Evolutionary conservation across 2,888 invertebrate species (phyloP), one percentile per base, ranked within the genome.

Genomic region (Griposia aprilina): DNA sequence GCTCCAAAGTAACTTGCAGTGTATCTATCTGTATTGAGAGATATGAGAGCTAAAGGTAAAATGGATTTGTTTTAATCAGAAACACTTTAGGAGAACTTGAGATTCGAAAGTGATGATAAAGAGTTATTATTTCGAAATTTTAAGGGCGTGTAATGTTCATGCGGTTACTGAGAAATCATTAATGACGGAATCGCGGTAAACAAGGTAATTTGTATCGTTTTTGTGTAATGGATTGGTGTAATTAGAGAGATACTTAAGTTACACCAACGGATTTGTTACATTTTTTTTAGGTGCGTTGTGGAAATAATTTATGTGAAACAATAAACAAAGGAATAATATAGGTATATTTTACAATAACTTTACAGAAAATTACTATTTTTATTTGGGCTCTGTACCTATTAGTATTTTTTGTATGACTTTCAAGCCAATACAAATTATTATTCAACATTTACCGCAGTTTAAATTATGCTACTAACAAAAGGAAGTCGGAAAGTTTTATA

Each of bases 141-240:
- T 50, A 60, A 55, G 59, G 84, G 68, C 36, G 80, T 65, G 36
- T 79, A 26, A 72, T 59, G 65, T 55, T 55, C 36, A 30, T 60
- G 52, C 59, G 67, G n/a, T 74, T 60, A 50, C 80, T n/a, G 20
- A 41, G 59, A 71, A 74, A 41, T 80, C 63, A 71, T 80, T 75
- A 84, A 84, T 82, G 80, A 84, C 15, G n/a, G 74, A 63, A 84
- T 74, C 68, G 82, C 66, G 82, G 79, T 74, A 55, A 67, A 79
- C 80, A 79, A 70, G 57, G 84, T 74, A 80, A 84, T 84, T 82
- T 79, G 70, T 79, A 70, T 84, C 66, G 74, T 71, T 84, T 81
- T 83, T 62, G 30, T 79, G 50, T 66, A 45, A 66, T 67, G 65
- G 65, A 68, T 55, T 57, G 59, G 45, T n/a, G 26, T 79, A 82